Base-by-base conservation (phyloP, 1,140 invertebrate species). In the Dendroctonus ponderosae region DNA sequence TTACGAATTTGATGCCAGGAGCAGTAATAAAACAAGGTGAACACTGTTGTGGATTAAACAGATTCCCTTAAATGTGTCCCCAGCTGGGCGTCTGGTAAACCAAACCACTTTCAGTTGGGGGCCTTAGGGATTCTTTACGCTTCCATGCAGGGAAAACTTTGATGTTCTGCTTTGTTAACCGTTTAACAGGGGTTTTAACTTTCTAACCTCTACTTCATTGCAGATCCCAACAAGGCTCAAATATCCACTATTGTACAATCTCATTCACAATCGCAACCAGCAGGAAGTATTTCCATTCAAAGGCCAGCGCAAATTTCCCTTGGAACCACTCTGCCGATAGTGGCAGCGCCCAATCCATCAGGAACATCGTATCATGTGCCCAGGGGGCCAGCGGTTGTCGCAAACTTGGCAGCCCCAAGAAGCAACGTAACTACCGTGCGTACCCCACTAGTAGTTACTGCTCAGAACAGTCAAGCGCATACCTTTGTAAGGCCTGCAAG, bases 361-460 rank as follows among this genome's bases (percentile, higher is more conserved):
- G 74, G 74, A 56, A 70, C 74, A 2, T 70, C 76, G 9, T 78
- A 76, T 62, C 78, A 79, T 71, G 76, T 79, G 7, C 78, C 78
- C 7, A 69, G 78, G 57, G 78, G 78, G 38, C 75, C 78, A 14
- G 75, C 78, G 40, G 78, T 78, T 57, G 78, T 78, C 3, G 78
- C 78, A 7, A 79, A 79, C 71, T 58, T 79, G 50, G 74, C 77
- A 43, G 76, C 75, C 11, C 78, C 78, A 26, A 71, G 78, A 64
- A 77, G 77, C 58, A 78, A 76, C 69, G 74, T 78, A 6, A 70
- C 74, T 39, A 74, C 73, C 40, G 70, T 78, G 7, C 65, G 77
- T 37, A 69, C 70, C 12, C 72, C 76, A n/a, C 71, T 78, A 65
- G 72, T 78, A 44, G 75, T 76, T 41, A 72, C 74, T 8, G 72